Evolutionary conservation across 1,140 invertebrate species (phyloP).

Genomic region (Neotoxoptera formosana): DNA sequence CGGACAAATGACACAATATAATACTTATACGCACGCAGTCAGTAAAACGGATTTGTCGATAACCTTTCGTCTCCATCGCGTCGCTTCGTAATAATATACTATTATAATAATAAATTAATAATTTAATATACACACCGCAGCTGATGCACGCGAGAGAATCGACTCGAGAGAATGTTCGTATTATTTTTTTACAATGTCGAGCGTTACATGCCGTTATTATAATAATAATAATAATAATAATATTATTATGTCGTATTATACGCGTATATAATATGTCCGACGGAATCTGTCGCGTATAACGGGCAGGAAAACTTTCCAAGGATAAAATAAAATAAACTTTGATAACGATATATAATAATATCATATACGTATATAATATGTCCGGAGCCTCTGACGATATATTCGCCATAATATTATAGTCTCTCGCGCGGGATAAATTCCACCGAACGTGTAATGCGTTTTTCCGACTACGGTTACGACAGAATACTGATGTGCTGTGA

Average conservation of each 20-base stretch:
- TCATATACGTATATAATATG: not conserved
- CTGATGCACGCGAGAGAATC: not conserved
- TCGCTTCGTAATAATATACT: too few relatives aligned
- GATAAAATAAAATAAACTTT: conserved; percentile 10
- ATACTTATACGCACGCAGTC: not conserved
- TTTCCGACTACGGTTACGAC: not conserved
- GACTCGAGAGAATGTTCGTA: too few relatives aligned
- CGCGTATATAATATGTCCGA: too few relatives aligned
- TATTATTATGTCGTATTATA: not conserved
- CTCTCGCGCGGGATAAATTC: not conserved
- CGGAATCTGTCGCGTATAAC: not conserved
- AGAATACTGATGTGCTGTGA: not conserved
- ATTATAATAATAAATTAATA: too few relatives aligned
- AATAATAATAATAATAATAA: too few relatives aligned
- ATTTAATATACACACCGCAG: not conserved
- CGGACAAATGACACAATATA: not conserved
- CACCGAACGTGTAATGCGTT: not conserved
- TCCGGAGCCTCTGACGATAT: not conserved
- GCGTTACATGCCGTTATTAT: too few relatives aligned
- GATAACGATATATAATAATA: not conserved
- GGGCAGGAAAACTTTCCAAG: not conserved
- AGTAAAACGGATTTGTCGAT: not conserved
- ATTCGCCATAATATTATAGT: not conserved
- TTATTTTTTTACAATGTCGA: too few relatives aligned
- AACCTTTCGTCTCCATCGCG: not conserved